Conservation (phyloP, 2,888 invertebrate genomes). For the Troides helena region DNA sequence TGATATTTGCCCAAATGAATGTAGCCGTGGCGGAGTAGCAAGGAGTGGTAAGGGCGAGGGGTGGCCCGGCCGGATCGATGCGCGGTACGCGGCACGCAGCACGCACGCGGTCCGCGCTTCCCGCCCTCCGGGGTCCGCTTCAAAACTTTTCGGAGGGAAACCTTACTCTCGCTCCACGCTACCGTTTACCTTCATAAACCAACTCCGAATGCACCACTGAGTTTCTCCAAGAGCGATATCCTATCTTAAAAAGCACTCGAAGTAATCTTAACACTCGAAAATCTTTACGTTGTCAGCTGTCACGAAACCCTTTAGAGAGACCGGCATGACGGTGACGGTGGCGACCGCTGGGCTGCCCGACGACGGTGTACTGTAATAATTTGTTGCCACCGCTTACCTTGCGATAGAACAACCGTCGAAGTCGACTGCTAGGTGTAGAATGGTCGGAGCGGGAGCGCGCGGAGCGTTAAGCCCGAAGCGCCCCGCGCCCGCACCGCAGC, state of each 20-base stretch:
- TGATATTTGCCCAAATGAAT: constrained; percentile 77
- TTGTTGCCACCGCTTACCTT: constrained; percentile 77
- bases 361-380: constrained; percentile 50
- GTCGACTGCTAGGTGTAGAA: constrained; percentile 81
- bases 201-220: constrained; percentile 59
- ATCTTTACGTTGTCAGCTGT: constrained; percentile 60
- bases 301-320: constrained; percentile 54
- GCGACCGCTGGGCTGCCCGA: constrained; percentile 36
- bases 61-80: constrained; percentile 74
- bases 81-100: constrained; percentile 64
- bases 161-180: constrained; percentile 50
- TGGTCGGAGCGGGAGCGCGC: constrained; percentile 74
- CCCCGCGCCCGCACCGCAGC: constrained; percentile 70
- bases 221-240: constrained; percentile 50
- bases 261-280: constrained; percentile 68
- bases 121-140: constrained; percentile 74
- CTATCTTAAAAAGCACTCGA: constrained; percentile 62
- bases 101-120: constrained; percentile 73
- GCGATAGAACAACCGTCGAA: constrained; percentile 78
- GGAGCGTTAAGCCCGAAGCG: constrained; percentile 69
- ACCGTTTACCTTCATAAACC: constrained; percentile 63
- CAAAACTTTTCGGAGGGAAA: constrained; percentile 76
- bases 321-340: constrained; percentile 46
- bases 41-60: constrained; percentile 72
- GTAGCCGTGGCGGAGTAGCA: constrained; percentile 57